Percentiles rank a stretch among this genome's conserved stretches.
These are phyloP conservation scores for Lophotis ruficrista DNA, from an alignment of 2,113 vertebrate species.

Conservation along the genomic window DNA sequence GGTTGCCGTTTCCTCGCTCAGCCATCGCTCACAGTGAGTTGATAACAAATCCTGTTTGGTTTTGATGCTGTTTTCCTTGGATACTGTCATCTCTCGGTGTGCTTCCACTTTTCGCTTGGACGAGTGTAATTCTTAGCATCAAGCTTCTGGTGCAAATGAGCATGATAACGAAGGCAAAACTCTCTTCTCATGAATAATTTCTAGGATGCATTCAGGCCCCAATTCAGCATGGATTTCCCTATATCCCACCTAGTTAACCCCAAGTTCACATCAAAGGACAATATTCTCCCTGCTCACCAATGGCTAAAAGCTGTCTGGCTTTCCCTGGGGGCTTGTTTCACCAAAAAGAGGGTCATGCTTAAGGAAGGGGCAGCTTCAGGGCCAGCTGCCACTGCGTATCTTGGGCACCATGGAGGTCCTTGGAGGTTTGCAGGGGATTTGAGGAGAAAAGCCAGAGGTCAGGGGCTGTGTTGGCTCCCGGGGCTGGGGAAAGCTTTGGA, in stretches of 20 bases:
- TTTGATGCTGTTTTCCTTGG: conserved; percentile 12
- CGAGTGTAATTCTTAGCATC: not conserved
- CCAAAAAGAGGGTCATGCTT: not conserved
- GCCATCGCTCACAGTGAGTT: not conserved
- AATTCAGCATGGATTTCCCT: not conserved
- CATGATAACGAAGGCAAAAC: not conserved
- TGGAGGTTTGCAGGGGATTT: not conserved
- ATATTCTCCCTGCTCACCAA: not conserved
- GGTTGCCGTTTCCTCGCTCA: not conserved
- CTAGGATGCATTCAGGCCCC: not conserved
- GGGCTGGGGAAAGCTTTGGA: no score
- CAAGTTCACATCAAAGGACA: not conserved
- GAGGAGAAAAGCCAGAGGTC: not conserved
- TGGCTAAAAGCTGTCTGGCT: not conserved
- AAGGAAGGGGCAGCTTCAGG: not conserved
- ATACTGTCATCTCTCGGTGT: accelerated
- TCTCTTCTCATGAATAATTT: not conserved
- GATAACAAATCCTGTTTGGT: not conserved
- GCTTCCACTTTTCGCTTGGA: conserved; percentile 1
- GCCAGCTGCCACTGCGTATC: not conserved
- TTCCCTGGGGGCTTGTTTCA: not conserved
- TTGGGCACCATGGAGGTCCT: not conserved
- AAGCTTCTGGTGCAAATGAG: conserved; percentile 5
- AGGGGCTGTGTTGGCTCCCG: not conserved
- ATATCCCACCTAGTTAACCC: not conserved